A percentile compares a stretch with the other conserved stretches of the same genome.
Evolutionary conservation across 1,140 invertebrate genomes (phyloP).

Genomic region (Armadillidium nasatum): DNA sequence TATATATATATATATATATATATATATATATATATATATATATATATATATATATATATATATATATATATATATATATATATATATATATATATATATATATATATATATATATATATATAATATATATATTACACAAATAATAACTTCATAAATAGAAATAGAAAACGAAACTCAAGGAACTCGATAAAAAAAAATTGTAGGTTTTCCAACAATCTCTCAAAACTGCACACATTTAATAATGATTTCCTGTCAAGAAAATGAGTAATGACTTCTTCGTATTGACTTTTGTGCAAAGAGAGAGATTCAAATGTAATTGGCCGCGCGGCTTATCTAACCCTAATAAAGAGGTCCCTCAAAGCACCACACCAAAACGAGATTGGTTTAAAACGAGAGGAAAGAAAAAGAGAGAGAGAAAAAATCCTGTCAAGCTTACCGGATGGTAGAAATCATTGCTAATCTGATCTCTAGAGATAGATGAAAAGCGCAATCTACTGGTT

Average conservation of each 20-base stretch:
- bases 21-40: too few species aligned
- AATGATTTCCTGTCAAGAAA: background rate
- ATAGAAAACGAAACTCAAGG: background rate
- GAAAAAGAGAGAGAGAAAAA: background rate
- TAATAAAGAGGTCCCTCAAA: background rate
- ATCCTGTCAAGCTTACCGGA: too few species aligned
- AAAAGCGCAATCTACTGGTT: too few species aligned
- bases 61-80: background rate
- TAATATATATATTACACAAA: background rate
- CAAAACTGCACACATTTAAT: background rate
- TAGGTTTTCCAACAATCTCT: background rate
- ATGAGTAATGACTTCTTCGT: background rate
- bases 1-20: too few species aligned
- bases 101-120: constrained; percentile 6
- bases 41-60: background rate
- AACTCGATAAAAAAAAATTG: background rate
- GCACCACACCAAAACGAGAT: background rate
- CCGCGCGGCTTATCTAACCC: background rate
- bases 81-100: constrained; percentile 6
- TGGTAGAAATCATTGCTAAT: too few species aligned
- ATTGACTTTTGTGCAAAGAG: background rate
- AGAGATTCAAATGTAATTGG: background rate
- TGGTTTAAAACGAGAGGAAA: background rate
- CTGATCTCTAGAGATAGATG: too few species aligned
- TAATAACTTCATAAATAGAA: background rate